Base-by-base conservation (phyloP, 1,140 invertebrate species). In the Batillaria attramentaria region DNA sequence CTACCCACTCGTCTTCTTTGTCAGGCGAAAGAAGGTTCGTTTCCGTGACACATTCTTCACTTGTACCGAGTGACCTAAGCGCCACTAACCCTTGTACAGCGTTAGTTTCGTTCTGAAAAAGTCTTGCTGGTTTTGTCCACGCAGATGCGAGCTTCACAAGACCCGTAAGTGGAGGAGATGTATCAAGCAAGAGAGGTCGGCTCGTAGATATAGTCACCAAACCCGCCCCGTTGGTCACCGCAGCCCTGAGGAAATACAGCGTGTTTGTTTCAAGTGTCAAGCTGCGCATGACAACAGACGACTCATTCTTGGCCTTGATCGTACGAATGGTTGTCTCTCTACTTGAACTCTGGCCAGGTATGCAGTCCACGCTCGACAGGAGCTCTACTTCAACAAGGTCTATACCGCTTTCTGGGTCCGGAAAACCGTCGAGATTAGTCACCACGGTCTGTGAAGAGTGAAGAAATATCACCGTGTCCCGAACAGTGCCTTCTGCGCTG, bases 341-440 rank as follows among this genome's bases (percentile, higher is more conserved):
- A 62, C 33, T 24, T 33, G 24, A 39, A 13, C 33, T 37, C 13
- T 57, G 42, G n/a, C 16, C 28, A 24, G 42, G n/a, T 28, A 28
- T 4, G 57, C 77, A 78, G 35, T 50, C 24, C 3, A 24, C 28
- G 46, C 65, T 68, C 2, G 39, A 46, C 46, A 42, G 77, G 31
- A 18, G 77, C 33, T 50, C 72, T 41, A 72, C 3, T 18, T 74
- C 60, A 68, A 62, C 73, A 5, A 41, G 66, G 41, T 54, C 35
- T 8, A 84, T 78, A 33, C 57, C 42, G 77, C 78, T 82, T 72
- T 84, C 81, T 3, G 42, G 31, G 50, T 84, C 83, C 1, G 57
- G 33, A 31, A 28, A 28, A 31, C 33, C 24, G 33, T 62, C 6
- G 24, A 62, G 57, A 31, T 62, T 31, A 3, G 33, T 31, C 57